phyloP scores from a whole-genome alignment of 1,140 invertebrate genomes.

The Platyura marginata region DNA sequence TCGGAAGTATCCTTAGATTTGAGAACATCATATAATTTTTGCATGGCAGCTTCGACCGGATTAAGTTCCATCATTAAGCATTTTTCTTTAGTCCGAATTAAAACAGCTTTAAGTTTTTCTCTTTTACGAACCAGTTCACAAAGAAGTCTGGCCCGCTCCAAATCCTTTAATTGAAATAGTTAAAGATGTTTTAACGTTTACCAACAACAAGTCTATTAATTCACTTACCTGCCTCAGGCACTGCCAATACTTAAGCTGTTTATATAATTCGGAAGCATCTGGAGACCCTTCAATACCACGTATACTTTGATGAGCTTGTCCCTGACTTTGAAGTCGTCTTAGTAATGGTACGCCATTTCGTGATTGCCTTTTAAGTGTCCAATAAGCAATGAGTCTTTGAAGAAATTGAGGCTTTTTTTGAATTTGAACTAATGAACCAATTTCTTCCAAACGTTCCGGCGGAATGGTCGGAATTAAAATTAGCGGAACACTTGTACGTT shows the following conservation, averaged over 20 bases:
- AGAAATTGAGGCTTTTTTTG: constrained; percentile 71
- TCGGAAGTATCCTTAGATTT: constrained; percentile 64
- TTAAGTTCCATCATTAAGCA: constrained; percentile 62
- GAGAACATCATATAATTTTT: constrained; percentile 55
- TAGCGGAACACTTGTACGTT: constrained; percentile 72
- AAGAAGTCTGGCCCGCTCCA: constrained; percentile 79
- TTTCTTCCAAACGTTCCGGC: constrained; percentile 70
- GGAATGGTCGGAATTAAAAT: constrained; percentile 90
- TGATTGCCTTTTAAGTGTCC: constrained; percentile 90
- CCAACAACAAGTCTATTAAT: too few species aligned
- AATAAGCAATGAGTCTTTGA: constrained; percentile 74
- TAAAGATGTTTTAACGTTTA: too few species aligned
- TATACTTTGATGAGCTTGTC: constrained; percentile 28
- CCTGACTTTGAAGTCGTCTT: constrained; percentile 60
- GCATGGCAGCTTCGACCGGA: constrained; percentile 61
- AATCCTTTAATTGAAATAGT: too few species aligned
- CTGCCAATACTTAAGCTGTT: constrained; percentile 89
- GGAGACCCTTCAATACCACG: constrained; percentile 30
- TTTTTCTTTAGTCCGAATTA: constrained; percentile 62
- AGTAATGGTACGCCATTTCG: constrained; percentile 90
- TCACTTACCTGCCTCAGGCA: constrained; percentile 79
- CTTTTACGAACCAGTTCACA: constrained; percentile 90
- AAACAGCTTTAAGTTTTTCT: constrained; percentile 84
- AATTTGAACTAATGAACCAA: constrained; percentile 48
- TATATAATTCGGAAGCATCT: constrained; percentile 50